These are phyloP conservation scores for Heteromyza rotundicornis DNA, from an alignment of 2,888 invertebrate genomes.

Conservation along the genomic window DNA sequence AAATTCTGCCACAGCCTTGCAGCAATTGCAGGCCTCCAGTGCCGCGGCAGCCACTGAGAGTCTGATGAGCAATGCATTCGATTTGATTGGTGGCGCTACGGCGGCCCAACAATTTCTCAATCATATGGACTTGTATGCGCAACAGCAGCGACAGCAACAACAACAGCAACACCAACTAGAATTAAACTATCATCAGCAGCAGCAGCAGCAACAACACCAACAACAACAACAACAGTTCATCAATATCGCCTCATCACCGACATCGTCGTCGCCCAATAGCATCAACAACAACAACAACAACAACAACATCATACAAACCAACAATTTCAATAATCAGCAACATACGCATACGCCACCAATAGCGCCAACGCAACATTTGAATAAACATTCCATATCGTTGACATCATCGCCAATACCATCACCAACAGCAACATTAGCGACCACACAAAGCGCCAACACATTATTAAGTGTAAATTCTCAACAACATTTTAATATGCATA, in stretches of 20 bases:
- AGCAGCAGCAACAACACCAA: constrained; percentile 39
- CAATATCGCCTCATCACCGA: constrained; percentile 28
- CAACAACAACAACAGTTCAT: constrained; percentile 37
- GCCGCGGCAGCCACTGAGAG: constrained; percentile 40
- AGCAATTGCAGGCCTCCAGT: constrained; percentile 30
- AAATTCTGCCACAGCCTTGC: constrained; percentile 25
- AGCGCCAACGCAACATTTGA: constrained; percentile 35
- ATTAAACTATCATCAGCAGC: constrained; percentile 28
- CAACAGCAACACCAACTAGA: constrained; percentile 31
- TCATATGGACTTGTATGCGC: constrained; percentile 48
- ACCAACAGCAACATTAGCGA: constrained; percentile 34
- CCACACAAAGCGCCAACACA: too few species aligned
- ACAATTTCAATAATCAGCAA: constrained; percentile 33
- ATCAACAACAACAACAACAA: constrained; percentile 36
- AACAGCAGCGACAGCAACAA: constrained; percentile 40
- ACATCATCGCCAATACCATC: constrained; percentile 43
- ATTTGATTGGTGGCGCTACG: constrained; percentile 38
- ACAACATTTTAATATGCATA: constrained; percentile 23
- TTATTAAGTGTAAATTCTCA: constrained; percentile 27
- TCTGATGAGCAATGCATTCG: constrained; percentile 46
- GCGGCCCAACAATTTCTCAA: constrained; percentile 47
- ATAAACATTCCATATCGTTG: constrained; percentile 45
- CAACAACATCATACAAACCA: constrained; percentile 32
- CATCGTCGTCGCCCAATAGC: constrained; percentile 27
- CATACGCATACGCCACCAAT: constrained; percentile 40